Base-by-base conservation (phyloP, 2,888 invertebrate genomes). In the Myopa testacea region DNA sequence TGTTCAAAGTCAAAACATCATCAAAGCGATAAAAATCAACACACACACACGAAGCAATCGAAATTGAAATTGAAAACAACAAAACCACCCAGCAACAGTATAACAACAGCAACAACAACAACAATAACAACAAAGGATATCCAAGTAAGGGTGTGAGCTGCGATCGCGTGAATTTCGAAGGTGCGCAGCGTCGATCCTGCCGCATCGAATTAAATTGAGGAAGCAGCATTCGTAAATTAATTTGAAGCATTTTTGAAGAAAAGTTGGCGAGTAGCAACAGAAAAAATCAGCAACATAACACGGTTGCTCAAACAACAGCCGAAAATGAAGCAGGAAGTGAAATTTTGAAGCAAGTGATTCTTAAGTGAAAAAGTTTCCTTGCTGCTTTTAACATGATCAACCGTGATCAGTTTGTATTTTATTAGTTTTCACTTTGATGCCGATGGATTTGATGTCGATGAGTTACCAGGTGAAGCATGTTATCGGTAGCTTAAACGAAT, bases 1-100 rank as follows among this genome's bases (percentile, higher is more conserved):
- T 88, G 84, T 88, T 82, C 67, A 69, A 79, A 85, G 87, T 87
- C 88, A 88, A 87, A 88, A 88, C 84, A 88, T 84, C 82, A 79
- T 76, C 81, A 77, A 75, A 78, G 67, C 76, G 68, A 69, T 60
- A 77, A 81, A 83, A 81, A 85, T 82, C 82, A 83, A 67, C 71
- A 72, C 70, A 63, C 70, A 63, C n/a, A 77, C 55, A 65, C 37
- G 52, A 68, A 75, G 16, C 8, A 55, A 26, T 26, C 26, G 26
- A 26, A 26, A 26, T 26, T 26, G 26, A 26, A 26, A 26, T 26
- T 26, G 26, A 26, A 26, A 26, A 26, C 26, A 26, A 26, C 26
- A 26, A 26, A 45, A 45, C 8, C 52, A 52, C 68, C 37, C n/a
- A 37, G 6, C 55, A 74, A 7, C 70, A 52, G 19, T n/a, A 72